A percentile compares a stretch with the other conserved stretches of the same genome.
Conservation (phyloP, 2,888 invertebrate species). For the Acrocyrtus sp. region DNA sequence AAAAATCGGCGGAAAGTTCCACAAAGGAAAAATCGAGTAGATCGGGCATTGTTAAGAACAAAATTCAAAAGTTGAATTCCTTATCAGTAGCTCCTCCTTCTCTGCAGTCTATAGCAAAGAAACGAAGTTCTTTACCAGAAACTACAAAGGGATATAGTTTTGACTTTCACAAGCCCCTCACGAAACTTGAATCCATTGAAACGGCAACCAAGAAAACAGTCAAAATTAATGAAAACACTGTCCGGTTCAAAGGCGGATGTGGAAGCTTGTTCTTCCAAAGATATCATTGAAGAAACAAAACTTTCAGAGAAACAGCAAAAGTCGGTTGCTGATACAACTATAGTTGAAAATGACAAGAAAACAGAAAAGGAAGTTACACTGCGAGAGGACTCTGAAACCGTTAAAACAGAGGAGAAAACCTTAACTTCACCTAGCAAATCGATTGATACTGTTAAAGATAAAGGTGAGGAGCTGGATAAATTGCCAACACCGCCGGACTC, state of each 20-base stretch:
- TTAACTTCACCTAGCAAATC: no score
- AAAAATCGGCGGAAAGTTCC: not conserved
- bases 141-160: slow-evolving; percentile 16
- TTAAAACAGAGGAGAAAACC: no score
- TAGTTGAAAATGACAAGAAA: no score
- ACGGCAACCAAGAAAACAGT: not conserved
- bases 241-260: slow-evolving; percentile 4
- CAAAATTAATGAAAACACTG: slow-evolving; percentile 1
- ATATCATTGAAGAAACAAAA: no score
- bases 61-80: slow-evolving; percentile 35
- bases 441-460: no score
- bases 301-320: no score
- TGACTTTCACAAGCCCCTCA: slow-evolving; percentile 15
- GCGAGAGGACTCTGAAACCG: no score
- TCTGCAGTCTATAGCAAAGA: slow-evolving; percentile 36
- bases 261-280: not conserved
- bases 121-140: slow-evolving; percentile 41
- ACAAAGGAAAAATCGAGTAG: not conserved
- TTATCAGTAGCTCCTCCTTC: slow-evolving; percentile 40
- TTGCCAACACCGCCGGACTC: no score
- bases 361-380: no score
- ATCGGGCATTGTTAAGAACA: slow-evolving; percentile 17
- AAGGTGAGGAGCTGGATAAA: no score
- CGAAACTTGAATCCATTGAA: slow-evolving; percentile 13
- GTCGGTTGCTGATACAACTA: no score